phyloP scores from a whole-genome alignment of 2,113 vertebrate species.

The Climacteris rufus region DNA sequence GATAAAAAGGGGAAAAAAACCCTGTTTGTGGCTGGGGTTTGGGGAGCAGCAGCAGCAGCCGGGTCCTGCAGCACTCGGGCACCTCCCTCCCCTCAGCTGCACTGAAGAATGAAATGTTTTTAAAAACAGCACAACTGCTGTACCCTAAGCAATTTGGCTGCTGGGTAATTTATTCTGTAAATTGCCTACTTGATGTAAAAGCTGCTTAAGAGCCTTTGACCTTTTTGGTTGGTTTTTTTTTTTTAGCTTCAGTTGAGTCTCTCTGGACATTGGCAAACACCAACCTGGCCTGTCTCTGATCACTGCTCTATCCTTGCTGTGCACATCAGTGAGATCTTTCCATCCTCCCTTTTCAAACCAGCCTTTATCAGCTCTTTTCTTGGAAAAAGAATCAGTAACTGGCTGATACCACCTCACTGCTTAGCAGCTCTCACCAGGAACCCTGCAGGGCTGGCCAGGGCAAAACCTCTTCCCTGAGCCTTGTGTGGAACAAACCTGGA shows the following conservation, averaged over 20 bases:
- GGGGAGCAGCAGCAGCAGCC: no score
- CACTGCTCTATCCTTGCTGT: background rate
- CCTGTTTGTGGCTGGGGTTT: background rate
- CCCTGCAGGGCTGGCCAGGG: background rate
- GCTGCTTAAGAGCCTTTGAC: background rate
- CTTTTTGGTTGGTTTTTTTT: background rate
- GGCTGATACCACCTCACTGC: background rate
- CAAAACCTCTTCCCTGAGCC: background rate
- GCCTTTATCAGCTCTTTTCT: background rate
- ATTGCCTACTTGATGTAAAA: background rate
- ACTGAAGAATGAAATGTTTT: background rate
- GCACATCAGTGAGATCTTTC: fast-evolving
- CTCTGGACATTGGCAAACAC: background rate
- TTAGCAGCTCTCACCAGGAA: background rate
- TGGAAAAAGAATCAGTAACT: fast-evolving
- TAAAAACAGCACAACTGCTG: background rate
- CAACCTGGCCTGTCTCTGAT: background rate
- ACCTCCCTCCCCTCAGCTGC: background rate
- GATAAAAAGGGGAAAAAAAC: fast-evolving
- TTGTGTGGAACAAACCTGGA: fast-evolving
- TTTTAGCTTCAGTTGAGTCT: background rate
- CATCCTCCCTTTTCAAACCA: background rate
- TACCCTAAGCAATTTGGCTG: background rate
- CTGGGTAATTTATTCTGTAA: background rate
- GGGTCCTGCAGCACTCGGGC: fast-evolving